These are phyloP conservation scores for Fragum sueziense DNA, from an alignment of 2,888 invertebrate species.

Conservation along the genomic window DNA sequence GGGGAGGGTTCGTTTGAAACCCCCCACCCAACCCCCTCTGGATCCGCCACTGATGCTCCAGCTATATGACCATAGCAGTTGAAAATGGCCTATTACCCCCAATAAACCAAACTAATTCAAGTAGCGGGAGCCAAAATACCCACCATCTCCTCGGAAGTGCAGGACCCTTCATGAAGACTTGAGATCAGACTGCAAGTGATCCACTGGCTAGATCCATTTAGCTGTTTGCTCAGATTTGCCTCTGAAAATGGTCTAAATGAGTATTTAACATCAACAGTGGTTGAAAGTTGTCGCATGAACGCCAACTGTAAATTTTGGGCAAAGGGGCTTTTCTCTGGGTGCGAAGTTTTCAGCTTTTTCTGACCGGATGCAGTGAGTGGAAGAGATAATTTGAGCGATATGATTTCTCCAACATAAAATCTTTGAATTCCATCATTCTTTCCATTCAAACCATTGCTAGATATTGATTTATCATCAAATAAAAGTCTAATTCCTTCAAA, in stretches of 20 bases:
- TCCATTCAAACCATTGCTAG: background rate
- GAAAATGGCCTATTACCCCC: too few relatives aligned
- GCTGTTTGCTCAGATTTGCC: background rate
- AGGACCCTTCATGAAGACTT: constrained; percentile 17
- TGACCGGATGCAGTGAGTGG: constrained; percentile 11
- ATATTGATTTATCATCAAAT: constrained; percentile 15
- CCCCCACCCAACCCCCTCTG: too few relatives aligned
- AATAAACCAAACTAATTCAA: too few relatives aligned
- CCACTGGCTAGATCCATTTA: background rate
- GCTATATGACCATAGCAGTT: too few relatives aligned
- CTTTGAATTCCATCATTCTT: background rate
- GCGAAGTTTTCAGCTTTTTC: constrained; percentile 29
- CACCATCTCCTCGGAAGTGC: background rate
- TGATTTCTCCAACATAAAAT: constrained; percentile 24
- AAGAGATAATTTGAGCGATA: background rate
- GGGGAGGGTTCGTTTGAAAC: too few relatives aligned
- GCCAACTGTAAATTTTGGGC: constrained; percentile 32
- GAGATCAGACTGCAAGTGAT: constrained; percentile 6
- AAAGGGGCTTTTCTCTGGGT: constrained; percentile 28
- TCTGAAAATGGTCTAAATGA: constrained; percentile 17
- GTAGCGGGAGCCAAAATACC: background rate
- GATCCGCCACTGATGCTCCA: too few relatives aligned
- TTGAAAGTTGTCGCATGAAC: constrained; percentile 35
- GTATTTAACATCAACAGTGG: constrained; percentile 31
- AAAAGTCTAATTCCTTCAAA: constrained; percentile 22